Evolutionary conservation across 2,888 invertebrate species (phyloP).

Genomic region (Harpalus rufipes): DNA sequence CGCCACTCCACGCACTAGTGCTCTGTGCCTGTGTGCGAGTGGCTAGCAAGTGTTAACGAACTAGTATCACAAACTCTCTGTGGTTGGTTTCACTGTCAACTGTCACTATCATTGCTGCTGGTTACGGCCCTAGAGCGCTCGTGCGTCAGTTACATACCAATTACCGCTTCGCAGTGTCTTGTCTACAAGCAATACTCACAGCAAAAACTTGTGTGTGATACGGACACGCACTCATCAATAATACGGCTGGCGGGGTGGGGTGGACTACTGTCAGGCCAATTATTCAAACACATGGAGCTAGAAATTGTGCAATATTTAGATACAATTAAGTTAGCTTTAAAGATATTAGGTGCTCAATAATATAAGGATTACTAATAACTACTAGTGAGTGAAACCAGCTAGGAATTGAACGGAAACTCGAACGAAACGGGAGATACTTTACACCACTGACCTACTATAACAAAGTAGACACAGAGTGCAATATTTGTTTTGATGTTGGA

Average conservation of each 20-base stretch:
- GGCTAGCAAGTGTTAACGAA: constrained; percentile 72
- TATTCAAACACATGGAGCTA: constrained; percentile 71
- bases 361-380: constrained; percentile 70
- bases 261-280: constrained; percentile 42
- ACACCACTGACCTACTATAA: constrained; percentile 6
- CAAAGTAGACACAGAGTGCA: no score
- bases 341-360: constrained; percentile 78
- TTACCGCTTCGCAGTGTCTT: constrained; percentile 70
- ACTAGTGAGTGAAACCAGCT: constrained; percentile 67
- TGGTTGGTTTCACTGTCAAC: constrained; percentile 71
- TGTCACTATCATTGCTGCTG: constrained; percentile 45
- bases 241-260: constrained; percentile 24
- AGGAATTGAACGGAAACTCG: constrained; percentile 57
- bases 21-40: constrained; percentile 71
- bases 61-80: constrained; percentile 71
- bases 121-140: constrained; percentile 70
- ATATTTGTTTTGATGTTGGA: no score
- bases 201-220: constrained; percentile 68
- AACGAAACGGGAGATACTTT: constrained; percentile 18
- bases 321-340: constrained; percentile 77
- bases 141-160: constrained; percentile 69
- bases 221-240: constrained; percentile 40
- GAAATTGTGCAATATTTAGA: constrained; percentile 78
- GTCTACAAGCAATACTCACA: constrained; percentile 74
- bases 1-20: constrained; percentile 86